Evolutionary conservation across 2,888 invertebrate genomes (phyloP).

Genomic region (Drosophila buzzatii): DNA sequence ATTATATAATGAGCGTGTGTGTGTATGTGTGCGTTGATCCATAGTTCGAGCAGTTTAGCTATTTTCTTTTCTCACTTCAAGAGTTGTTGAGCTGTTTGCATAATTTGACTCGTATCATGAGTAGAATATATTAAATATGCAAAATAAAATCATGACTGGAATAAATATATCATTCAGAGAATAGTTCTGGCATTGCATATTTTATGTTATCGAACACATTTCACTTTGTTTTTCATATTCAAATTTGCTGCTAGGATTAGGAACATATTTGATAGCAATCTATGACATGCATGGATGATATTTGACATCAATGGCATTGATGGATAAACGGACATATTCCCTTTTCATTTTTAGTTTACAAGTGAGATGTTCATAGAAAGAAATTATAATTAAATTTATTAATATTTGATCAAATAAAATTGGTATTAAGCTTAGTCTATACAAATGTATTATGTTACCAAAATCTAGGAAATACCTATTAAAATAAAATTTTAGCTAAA

Average conservation of each 20-base stretch:
- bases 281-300: background rate
- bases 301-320: background rate
- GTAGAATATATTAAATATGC: constrained; percentile 5
- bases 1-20: background rate
- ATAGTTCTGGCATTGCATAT: background rate
- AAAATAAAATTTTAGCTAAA: no score
- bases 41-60: background rate
- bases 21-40: background rate
- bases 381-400: no score
- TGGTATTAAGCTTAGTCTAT: no score
- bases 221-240: background rate
- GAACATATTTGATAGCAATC: background rate
- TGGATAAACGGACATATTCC: background rate
- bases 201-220: no score
- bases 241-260: background rate
- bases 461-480: no score
- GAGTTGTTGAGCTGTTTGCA: background rate
- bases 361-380: no score
- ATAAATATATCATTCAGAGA: background rate
- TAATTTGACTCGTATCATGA: background rate
- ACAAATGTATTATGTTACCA: no score
- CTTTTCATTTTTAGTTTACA: background rate
- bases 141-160: constrained; percentile 4
- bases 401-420: no score
- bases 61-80: background rate